These are phyloP conservation scores for Carassius gibelio DNA, from an alignment of 2,113 vertebrate genomes.

Conservation along the genomic window DNA sequence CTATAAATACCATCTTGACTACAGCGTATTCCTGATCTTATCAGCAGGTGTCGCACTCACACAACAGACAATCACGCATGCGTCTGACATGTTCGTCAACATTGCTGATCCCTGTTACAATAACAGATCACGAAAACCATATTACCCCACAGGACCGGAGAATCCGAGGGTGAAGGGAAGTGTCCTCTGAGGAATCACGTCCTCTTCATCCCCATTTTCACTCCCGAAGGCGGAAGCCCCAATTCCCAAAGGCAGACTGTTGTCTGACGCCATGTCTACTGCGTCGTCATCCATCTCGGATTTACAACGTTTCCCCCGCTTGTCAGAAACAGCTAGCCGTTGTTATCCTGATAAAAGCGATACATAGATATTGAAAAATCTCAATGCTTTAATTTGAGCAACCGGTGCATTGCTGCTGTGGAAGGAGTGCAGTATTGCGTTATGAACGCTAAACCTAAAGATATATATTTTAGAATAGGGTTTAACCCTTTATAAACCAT, in stretches of 20 bases:
- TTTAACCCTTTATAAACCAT: not conserved
- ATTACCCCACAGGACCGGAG: conserved; percentile 1
- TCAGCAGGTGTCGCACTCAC: conserved; percentile 18
- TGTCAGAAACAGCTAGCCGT: not conserved
- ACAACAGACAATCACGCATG: not conserved
- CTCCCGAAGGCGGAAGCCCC: conserved; percentile 55
- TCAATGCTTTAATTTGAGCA: not conserved
- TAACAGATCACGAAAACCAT: no score
- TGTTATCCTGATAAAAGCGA: not conserved
- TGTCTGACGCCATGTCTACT: not conserved
- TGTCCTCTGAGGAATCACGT: conserved; percentile 32
- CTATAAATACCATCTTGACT: not conserved
- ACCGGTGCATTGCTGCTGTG: no score
- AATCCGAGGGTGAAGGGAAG: not conserved
- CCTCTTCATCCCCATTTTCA: conserved; percentile 46
- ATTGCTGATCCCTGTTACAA: not conserved
- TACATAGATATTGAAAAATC: not conserved
- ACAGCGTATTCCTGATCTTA: not conserved
- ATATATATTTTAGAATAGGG: not conserved
- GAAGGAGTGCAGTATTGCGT: not conserved
- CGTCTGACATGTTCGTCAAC: not conserved
- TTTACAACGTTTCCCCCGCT: no score
- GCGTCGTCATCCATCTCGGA: no score
- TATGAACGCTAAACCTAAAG: not conserved
- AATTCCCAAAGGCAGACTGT: conserved; percentile 47